Conservation (phyloP, 2,797 vertebrate species). For the Syngnathus rostellatus region DNA sequence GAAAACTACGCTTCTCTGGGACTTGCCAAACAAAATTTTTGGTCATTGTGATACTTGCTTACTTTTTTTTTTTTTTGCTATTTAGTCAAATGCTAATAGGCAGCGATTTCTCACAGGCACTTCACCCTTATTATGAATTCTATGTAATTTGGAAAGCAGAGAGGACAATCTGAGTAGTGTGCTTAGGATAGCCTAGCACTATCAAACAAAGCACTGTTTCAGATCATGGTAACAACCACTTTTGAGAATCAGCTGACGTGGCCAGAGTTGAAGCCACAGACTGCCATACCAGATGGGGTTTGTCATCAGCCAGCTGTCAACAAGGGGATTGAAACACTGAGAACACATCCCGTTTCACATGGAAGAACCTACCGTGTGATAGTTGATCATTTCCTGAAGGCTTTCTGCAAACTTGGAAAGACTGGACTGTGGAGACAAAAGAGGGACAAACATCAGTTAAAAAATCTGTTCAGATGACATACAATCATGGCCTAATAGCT, state of each 20-base stretch:
- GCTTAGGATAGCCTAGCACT: conserved; percentile 28
- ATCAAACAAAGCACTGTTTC: conserved; percentile 51
- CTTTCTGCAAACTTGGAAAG: conserved; percentile 93
- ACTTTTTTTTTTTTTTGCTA: conserved; percentile 12
- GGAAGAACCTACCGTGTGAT: conserved; percentile 81
- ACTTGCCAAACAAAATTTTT: neutral
- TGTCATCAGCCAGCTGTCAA: conserved; percentile 26
- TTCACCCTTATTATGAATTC: conserved; percentile 12
- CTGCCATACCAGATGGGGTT: conserved; percentile 24
- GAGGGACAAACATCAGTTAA: conserved; percentile 6
- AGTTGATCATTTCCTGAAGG: conserved; percentile 97
- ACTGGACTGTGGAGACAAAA: conserved; percentile 70
- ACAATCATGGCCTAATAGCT: neutral
- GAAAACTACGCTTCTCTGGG: neutral
- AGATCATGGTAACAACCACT: conserved; percentile 56
- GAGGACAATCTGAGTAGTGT: conserved; percentile 45
- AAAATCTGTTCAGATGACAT: neutral
- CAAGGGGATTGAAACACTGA: neutral
- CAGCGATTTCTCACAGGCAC: conserved; percentile 1
- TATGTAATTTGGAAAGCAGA: conserved; percentile 11
- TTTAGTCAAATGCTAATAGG: conserved; percentile 23
- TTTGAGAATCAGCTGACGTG: conserved; percentile 59
- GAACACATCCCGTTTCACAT: conserved; percentile 36
- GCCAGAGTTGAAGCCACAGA: conserved; percentile 24
- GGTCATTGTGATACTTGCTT: conserved; percentile 15